A percentile compares a stretch with the other conserved stretches of the same genome.
Conservation (phyloP, 2,888 invertebrate species). For the Dexiosoma caninum region DNA sequence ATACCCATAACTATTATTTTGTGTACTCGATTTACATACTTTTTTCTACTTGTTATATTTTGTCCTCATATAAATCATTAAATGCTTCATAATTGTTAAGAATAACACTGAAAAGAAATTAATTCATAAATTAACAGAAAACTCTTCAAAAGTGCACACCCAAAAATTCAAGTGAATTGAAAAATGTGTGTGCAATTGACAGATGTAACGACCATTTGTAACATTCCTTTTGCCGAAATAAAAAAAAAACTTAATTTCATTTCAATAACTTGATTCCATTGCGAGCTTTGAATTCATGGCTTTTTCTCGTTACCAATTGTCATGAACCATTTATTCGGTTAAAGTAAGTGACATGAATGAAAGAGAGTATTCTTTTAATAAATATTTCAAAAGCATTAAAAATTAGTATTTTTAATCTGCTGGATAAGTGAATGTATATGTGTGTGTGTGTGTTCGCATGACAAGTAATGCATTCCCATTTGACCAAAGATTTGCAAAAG, state of each 20-base stretch:
- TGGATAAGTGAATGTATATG: neutral
- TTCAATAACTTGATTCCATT: conserved; percentile 12
- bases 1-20: too few species aligned
- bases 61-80: too few species aligned
- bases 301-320: neutral
- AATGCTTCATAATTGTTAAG: too few species aligned
- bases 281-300: neutral
- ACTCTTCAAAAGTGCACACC: neutral
- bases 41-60: too few species aligned
- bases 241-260: neutral
- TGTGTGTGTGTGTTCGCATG: neutral
- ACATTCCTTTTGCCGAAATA: neutral
- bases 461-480: too few species aligned
- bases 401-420: too few species aligned
- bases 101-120: neutral
- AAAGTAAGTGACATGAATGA: neutral
- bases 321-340: conserved; percentile 44
- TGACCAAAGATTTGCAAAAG: too few species aligned
- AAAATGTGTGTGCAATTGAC: conserved; percentile 40
- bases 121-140: conserved; percentile 26
- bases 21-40: too few species aligned
- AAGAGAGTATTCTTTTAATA: neutral
- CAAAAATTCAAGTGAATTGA: neutral
- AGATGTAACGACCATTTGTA: conserved; percentile 9
- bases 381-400: neutral